Conservation (phyloP, 2,888 invertebrate genomes). For the Spodoptera littoralis region DNA sequence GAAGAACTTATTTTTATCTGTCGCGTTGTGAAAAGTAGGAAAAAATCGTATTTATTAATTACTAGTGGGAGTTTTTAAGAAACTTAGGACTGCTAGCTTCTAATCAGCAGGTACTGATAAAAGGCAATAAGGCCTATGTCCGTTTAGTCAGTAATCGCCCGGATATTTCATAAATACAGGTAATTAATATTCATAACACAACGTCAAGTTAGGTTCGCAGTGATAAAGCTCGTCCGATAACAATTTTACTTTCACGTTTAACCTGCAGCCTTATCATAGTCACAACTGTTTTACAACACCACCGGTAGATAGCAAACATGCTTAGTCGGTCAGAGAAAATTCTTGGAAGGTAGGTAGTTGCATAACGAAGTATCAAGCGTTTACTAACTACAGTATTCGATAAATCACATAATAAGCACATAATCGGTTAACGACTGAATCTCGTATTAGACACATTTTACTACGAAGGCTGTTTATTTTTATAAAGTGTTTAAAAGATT, state of each 20-base stretch:
- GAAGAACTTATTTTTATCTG: neutral
- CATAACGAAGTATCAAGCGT: conserved; percentile 34
- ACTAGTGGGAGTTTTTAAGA: neutral
- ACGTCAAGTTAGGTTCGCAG: neutral
- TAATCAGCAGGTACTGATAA: too few species aligned
- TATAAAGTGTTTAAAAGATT: too few species aligned
- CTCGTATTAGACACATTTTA: too few species aligned
- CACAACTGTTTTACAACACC: conserved; percentile 25
- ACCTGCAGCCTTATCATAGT: conserved; percentile 25
- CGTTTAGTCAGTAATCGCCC: too few species aligned
- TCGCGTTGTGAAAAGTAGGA: neutral
- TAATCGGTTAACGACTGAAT: too few species aligned
- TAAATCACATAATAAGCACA: conserved; percentile 7
- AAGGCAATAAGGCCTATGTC: too few species aligned
- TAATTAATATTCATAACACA: conserved; percentile 11
- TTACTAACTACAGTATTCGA: conserved; percentile 17
- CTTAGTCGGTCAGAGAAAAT: conserved; percentile 50
- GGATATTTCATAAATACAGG: neutral
- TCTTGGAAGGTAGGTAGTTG: conserved; percentile 47
- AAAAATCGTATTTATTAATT: too few species aligned
- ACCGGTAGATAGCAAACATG: conserved; percentile 26
- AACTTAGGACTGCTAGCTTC: too few species aligned
- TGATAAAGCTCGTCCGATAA: conserved; percentile 35
- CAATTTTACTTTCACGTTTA: conserved; percentile 18
- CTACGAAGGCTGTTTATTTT: too few species aligned